phyloP scores from a whole-genome alignment of 2,113 vertebrate species.

The Talpa occidentalis region DNA sequence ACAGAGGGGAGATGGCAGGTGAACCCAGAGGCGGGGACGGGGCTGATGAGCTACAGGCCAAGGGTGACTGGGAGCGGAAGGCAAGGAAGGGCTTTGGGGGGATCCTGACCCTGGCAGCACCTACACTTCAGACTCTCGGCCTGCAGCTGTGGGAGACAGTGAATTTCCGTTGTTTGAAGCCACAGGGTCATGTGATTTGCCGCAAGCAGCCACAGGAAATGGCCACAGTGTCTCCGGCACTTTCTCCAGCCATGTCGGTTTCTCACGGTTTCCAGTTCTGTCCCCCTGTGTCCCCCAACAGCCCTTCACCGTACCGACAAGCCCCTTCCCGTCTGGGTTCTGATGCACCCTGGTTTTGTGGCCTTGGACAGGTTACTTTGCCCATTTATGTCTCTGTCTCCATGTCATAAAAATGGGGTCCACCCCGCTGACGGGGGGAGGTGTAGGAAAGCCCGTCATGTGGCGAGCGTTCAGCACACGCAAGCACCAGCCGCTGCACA shows the following conservation, averaged over 20 bases:
- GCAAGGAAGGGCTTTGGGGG: fast-evolving
- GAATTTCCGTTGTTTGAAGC: not conserved
- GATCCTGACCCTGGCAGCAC: fast-evolving
- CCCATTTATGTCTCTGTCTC: not conserved
- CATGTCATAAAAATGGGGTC: not conserved
- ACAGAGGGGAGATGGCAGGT: fast-evolving
- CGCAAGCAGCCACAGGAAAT: not conserved
- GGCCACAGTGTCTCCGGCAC: not conserved
- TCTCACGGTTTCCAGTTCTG: not conserved
- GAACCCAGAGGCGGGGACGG: not conserved
- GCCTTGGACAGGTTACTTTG: not conserved
- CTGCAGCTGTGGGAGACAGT: not conserved
- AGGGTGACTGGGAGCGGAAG: not conserved
- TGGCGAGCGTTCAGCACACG: fast-evolving
- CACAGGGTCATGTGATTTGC: too few relatives aligned
- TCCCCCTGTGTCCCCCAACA: not conserved
- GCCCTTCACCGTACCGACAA: fast-evolving
- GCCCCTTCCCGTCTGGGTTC: not conserved
- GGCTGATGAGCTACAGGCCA: not conserved
- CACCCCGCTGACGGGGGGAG: too few relatives aligned
- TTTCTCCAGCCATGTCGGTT: not conserved
- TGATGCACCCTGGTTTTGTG: not conserved
- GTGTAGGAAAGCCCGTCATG: too few relatives aligned
- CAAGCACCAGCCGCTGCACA: fast-evolving
- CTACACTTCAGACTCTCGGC: not conserved